Conservation (phyloP, 1,140 invertebrate species). For the Neotoxoptera formosana region DNA sequence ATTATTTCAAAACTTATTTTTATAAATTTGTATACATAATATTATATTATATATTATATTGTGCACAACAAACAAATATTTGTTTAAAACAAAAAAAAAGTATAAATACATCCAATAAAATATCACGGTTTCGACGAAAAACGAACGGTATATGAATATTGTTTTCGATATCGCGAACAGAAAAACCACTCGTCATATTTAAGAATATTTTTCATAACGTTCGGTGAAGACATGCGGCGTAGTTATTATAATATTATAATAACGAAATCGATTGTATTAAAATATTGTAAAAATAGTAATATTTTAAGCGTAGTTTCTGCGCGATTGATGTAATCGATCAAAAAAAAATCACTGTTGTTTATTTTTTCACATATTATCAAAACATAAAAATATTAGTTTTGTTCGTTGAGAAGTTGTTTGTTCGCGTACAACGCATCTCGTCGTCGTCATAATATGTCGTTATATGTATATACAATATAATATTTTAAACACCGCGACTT, state of each 20-base stretch:
- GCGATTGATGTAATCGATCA: background rate
- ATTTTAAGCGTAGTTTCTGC: too few species aligned
- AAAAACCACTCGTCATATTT: background rate
- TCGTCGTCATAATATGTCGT: background rate
- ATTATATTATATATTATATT: too few species aligned
- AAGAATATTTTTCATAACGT: background rate
- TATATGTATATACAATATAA: background rate
- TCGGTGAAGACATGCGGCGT: background rate
- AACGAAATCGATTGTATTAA: background rate
- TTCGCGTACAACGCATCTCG: background rate
- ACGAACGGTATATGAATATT: background rate
- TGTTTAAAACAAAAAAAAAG: background rate
- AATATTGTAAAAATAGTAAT: background rate
- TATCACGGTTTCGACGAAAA: background rate
- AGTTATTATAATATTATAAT: background rate
- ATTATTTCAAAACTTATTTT: background rate
- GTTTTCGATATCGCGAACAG: background rate
- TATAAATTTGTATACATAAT: background rate
- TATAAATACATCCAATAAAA: background rate
- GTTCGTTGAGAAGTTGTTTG: slow-evolving; percentile 5
- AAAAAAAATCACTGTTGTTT: background rate
- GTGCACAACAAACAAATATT: background rate
- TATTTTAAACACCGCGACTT: background rate
- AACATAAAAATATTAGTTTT: slow-evolving; percentile 11
- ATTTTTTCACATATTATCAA: background rate